Conservation (phyloP, 2,797 vertebrate species). For the Hephaestus fuliginosus region DNA sequence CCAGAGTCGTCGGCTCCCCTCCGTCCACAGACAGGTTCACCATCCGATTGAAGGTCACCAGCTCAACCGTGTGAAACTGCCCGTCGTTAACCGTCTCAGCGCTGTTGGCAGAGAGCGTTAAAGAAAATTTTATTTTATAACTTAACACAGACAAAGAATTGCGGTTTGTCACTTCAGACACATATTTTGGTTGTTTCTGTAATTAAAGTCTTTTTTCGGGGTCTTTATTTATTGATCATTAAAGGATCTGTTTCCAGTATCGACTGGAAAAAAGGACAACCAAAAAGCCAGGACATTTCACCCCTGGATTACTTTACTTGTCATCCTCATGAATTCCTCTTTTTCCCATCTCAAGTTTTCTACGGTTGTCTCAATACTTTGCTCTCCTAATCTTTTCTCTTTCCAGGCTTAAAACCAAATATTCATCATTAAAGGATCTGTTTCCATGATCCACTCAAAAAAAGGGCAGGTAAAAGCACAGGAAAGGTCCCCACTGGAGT, state of each 20-base stretch:
- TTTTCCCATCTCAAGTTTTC: no score
- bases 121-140: no score
- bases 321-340: no score
- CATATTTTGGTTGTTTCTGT: not conserved
- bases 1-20: conserved; percentile 91
- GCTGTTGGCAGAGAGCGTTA: conserved; percentile 60
- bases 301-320: no score
- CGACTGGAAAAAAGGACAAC: no score
- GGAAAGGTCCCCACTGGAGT: not conserved
- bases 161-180: no score
- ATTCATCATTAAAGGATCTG: not conserved
- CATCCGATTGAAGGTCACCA: conserved; percentile 93
- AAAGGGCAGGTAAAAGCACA: not conserved
- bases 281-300: no score
- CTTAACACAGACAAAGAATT: not conserved
- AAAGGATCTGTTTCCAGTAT: no score
- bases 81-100: conserved; percentile 94
- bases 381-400: no score
- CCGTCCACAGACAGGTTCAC: conserved; percentile 94
- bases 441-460: not conserved
- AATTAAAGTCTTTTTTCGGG: not conserved
- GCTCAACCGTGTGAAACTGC: conserved; percentile 93
- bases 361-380: no score
- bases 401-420: not conserved
- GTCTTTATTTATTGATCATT: no score